These are phyloP conservation scores for Allolobophora icterica DNA, from an alignment of 2,888 invertebrate genomes.

Conservation along the genomic window DNA sequence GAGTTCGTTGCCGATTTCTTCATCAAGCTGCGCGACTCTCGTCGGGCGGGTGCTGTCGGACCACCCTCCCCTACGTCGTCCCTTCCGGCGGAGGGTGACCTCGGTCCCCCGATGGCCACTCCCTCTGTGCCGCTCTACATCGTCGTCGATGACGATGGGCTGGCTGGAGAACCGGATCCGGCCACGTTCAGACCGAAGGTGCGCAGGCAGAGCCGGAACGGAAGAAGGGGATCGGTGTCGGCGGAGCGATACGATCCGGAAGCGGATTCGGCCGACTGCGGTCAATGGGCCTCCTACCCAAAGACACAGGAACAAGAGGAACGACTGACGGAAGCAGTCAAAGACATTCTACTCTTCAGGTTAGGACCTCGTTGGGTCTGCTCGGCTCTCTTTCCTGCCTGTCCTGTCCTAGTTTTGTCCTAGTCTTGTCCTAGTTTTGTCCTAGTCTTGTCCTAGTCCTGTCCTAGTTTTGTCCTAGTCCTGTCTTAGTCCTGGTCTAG, in stretches of 20 bases:
- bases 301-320: slow-evolving; percentile 64
- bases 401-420: no score
- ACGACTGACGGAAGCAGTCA: slow-evolving; percentile 59
- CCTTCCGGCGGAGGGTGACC: not conserved
- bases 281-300: slow-evolving; percentile 54
- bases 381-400: no score
- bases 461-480: no score
- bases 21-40: slow-evolving; percentile 48
- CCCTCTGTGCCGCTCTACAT: slow-evolving; percentile 63
- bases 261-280: slow-evolving; percentile 51
- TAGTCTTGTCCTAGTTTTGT: no score
- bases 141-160: slow-evolving; percentile 63
- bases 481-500: no score
- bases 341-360: slow-evolving; percentile 62
- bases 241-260: slow-evolving; percentile 65
- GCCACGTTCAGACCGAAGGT: slow-evolving; percentile 59
- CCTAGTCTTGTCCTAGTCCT: no score
- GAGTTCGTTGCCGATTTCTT: slow-evolving; percentile 65
- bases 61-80: slow-evolving; percentile 51
- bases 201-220: slow-evolving; percentile 55
- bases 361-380: no score
- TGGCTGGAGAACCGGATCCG: slow-evolving; percentile 61
- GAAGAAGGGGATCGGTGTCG: slow-evolving; percentile 63
- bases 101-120: not conserved
- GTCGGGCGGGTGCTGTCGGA: slow-evolving; percentile 44